Conservation (phyloP, 2,113 vertebrate genomes). For the Suncus etruscus region DNA sequence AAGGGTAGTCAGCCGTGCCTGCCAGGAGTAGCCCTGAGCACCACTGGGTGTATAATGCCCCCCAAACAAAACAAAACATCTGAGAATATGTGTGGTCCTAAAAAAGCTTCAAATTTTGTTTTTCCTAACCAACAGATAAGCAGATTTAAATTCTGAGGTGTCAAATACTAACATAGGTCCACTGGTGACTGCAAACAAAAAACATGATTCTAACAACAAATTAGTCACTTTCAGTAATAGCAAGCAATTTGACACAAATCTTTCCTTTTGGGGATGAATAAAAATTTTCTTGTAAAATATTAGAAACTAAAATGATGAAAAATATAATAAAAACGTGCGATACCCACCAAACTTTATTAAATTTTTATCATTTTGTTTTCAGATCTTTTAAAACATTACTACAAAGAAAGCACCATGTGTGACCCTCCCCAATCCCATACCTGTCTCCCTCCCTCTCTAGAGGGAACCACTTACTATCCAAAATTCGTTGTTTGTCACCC, state of each 20-base stretch:
- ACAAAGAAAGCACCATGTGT: constrained; percentile 57
- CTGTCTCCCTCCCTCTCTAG: constrained; percentile 76
- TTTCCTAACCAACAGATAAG: constrained; percentile 48
- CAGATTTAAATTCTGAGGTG: constrained; percentile 39
- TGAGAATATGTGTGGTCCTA: constrained; percentile 40
- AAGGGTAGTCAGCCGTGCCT: too few relatives aligned
- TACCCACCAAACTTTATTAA: constrained; percentile 72
- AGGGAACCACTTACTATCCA: constrained; percentile 81
- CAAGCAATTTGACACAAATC: constrained; percentile 47
- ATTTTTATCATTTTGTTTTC: constrained; percentile 69
- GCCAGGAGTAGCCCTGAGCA: too few relatives aligned
- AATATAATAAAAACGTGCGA: constrained; percentile 69
- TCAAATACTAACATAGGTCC: constrained; percentile 5
- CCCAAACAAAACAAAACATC: too few relatives aligned
- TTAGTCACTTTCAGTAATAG: constrained; percentile 37
- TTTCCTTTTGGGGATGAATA: constrained; percentile 60
- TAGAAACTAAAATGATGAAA: constrained; percentile 65
- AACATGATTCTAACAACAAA: constrained; percentile 36
- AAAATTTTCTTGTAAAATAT: constrained; percentile 62
- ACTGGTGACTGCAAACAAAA: too few relatives aligned
- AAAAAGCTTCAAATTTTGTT: constrained; percentile 57
- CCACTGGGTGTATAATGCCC: too few relatives aligned
- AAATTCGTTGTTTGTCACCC: constrained; percentile 60
- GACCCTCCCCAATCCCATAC: constrained; percentile 73
- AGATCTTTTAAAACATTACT: constrained; percentile 51